Evolutionary conservation across 2,113 vertebrate species (phyloP).

Genomic region (Procavia capensis): DNA sequence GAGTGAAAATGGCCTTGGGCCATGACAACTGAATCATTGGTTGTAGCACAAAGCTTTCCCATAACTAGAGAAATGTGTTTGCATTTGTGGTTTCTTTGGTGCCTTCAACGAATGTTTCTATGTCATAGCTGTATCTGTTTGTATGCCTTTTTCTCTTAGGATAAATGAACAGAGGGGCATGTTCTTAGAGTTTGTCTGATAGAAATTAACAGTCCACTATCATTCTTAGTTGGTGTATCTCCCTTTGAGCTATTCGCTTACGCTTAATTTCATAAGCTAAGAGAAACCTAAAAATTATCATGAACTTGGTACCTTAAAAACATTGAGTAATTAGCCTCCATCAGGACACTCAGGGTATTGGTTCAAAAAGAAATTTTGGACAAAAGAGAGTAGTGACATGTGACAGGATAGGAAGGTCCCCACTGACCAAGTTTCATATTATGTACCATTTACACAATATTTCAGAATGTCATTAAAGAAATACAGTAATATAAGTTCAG

Average conservation of each 20-base stretch:
- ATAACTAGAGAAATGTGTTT: slow-evolving; percentile 63
- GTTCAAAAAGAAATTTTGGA: background rate
- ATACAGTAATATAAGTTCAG: background rate
- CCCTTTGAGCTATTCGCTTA: slow-evolving; percentile 32
- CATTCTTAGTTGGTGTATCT: slow-evolving; percentile 7
- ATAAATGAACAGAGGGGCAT: slow-evolving; percentile 62
- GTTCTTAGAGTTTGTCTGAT: slow-evolving; percentile 53
- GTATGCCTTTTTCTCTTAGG: slow-evolving; percentile 48
- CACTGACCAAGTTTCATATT: background rate
- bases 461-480: background rate
- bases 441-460: background rate
- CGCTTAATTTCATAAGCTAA: slow-evolving; percentile 18
- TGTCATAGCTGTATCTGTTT: slow-evolving; percentile 74
- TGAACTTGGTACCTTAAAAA: background rate
- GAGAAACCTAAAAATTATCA: slow-evolving; percentile 44
- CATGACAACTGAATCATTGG: slow-evolving; percentile 10
- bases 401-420: background rate
- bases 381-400: background rate
- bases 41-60: slow-evolving; percentile 24
- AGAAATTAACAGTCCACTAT: slow-evolving; percentile 59
- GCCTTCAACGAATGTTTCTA: slow-evolving; percentile 66
- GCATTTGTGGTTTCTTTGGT: slow-evolving; percentile 61
- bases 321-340: background rate
- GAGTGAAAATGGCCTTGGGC: background rate
- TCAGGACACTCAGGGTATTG: background rate